Conservation (phyloP, 2,113 vertebrate genomes). For the Chlamydotis undulata region DNA sequence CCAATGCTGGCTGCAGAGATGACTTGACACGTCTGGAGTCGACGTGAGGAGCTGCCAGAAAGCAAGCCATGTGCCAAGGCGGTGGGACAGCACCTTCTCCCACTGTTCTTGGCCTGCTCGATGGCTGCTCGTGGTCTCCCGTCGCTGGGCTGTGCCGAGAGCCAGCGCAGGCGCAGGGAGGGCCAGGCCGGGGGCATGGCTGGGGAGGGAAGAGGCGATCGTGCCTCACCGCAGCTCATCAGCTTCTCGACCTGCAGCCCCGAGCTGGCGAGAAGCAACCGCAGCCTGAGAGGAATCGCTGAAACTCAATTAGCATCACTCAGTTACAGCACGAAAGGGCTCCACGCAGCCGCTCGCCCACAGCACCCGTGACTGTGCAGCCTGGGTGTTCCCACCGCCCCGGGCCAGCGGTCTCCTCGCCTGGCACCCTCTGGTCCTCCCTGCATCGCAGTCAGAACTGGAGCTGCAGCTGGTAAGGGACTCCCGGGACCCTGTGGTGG, state of each 20-base stretch:
- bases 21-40: neutral
- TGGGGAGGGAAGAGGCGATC: neutral
- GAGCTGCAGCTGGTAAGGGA: neutral
- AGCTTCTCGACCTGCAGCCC: neutral
- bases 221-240: neutral
- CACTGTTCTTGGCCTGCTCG: accelerated
- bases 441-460: too few relatives aligned
- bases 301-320: neutral
- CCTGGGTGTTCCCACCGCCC: neutral
- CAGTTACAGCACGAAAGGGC: accelerated
- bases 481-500: neutral
- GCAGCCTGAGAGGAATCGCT: neutral
- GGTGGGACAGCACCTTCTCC: neutral
- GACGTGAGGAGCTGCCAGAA: neutral
- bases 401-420: accelerated
- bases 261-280: neutral
- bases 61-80: neutral
- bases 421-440: too few relatives aligned
- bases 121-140: neutral
- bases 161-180: neutral
- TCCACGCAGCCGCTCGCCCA: too few relatives aligned
- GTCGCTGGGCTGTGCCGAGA: neutral
- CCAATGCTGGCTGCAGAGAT: neutral
- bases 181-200: neutral
- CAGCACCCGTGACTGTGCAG: neutral